phyloP scores from a whole-genome alignment of 2,888 invertebrate genomes.

The Thysanoteuthis rhombus region DNA sequence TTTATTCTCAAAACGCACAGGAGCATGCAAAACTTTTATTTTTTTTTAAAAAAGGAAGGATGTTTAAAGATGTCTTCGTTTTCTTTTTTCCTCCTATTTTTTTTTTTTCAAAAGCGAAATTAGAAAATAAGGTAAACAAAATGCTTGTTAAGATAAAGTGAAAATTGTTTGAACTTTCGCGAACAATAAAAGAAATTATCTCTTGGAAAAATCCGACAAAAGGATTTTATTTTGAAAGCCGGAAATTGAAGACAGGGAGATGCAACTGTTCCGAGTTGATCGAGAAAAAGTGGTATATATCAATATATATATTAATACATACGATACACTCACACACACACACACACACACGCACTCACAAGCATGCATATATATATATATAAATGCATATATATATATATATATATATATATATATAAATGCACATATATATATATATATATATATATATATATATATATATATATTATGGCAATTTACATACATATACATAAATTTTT shows the following conservation, averaged over 20 bases:
- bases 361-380: not conserved
- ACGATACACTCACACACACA: not conserved
- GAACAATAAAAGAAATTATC: conserved; percentile 12
- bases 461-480: too few species aligned
- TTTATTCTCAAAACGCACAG: too few species aligned
- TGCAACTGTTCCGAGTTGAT: not conserved
- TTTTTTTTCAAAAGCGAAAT: not conserved
- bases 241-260: not conserved
- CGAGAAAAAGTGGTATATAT: not conserved
- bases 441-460: not conserved
- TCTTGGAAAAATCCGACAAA: not conserved
- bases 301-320: too few species aligned
- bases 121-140: not conserved
- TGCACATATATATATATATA: not conserved
- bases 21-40: too few species aligned
- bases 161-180: not conserved
- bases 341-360: not conserved
- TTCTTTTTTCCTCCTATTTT: not conserved
- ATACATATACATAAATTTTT: too few species aligned
- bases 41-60: too few species aligned
- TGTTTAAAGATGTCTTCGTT: too few species aligned
- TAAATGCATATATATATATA: not conserved
- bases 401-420: too few species aligned
- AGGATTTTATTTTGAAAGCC: not conserved
- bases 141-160: not conserved